These are phyloP conservation scores for Zaprionus lineosus DNA, from an alignment of 2,888 invertebrate genomes.

Conservation along the genomic window DNA sequence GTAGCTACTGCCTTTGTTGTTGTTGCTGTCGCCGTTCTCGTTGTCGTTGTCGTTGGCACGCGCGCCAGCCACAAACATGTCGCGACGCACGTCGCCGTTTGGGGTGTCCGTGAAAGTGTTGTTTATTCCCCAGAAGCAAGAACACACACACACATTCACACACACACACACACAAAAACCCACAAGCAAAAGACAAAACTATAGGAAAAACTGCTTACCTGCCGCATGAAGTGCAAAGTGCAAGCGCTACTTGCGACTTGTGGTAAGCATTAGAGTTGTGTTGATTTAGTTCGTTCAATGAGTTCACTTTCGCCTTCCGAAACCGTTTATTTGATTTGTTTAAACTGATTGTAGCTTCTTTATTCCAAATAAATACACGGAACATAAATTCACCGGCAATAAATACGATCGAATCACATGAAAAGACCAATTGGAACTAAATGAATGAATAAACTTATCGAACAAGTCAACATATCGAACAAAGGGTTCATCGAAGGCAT, in stretches of 20 bases:
- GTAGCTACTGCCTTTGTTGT: constrained; percentile 7
- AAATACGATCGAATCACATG: too few relatives aligned
- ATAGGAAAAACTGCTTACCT: constrained; percentile 43
- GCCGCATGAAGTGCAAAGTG: constrained; percentile 39
- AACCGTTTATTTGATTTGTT: too few relatives aligned
- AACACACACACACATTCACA: constrained; percentile 10
- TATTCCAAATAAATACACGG: too few relatives aligned
- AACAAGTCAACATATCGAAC: too few relatives aligned
- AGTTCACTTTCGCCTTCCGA: background rate
- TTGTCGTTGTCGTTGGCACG: constrained; percentile 48
- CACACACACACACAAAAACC: background rate
- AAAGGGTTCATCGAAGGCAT: too few relatives aligned
- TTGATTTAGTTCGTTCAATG: background rate
- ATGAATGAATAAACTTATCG: too few relatives aligned
- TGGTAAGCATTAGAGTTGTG: constrained; percentile 7
- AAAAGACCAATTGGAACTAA: too few relatives aligned
- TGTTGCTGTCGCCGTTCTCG: constrained; percentile 1
- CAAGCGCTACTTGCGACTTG: constrained; percentile 12
- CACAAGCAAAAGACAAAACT: constrained; percentile 13
- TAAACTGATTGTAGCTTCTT: too few relatives aligned
- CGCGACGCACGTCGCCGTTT: constrained; percentile 55
- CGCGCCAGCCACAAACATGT: constrained; percentile 65
- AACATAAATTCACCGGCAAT: too few relatives aligned
- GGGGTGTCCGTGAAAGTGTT: constrained; percentile 61
- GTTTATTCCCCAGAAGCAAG: constrained; percentile 53